Percentiles rank a stretch among this genome's conserved stretches.
Conservation (phyloP, 2,113 vertebrate species). For the Cryptomyrus ogoouensis region DNA sequence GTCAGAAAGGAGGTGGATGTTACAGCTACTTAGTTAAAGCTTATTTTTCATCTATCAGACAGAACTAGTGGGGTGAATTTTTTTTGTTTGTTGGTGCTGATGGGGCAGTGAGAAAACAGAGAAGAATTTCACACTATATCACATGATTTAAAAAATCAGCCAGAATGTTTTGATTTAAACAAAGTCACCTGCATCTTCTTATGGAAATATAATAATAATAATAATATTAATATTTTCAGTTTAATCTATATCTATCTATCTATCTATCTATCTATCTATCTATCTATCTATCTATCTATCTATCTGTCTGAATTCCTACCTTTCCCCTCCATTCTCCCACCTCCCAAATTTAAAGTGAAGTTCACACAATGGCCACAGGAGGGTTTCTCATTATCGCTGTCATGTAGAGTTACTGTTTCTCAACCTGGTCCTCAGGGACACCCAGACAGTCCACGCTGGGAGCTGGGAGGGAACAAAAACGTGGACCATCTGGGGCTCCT, state of each 20-base stretch:
- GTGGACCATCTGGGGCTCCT: not conserved
- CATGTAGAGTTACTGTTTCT: conserved; percentile 22
- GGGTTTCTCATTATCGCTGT: conserved; percentile 62
- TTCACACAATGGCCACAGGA: conserved; percentile 49
- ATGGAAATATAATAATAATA: not conserved
- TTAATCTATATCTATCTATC: not conserved
- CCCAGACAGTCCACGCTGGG: not conserved
- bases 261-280: not conserved
- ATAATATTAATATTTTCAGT: not conserved
- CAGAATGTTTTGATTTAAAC: not conserved
- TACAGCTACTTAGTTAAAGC: not conserved
- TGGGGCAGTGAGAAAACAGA: not conserved
- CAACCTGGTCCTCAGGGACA: not conserved
- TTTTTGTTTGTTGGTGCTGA: not conserved
- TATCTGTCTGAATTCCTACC: not conserved
- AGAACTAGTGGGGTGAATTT: not conserved
- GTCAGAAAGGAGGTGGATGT: not conserved
- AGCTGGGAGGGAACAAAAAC: not conserved
- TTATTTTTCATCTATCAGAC: not conserved
- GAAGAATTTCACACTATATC: not conserved
- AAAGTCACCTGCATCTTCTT: not conserved
- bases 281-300: not conserved
- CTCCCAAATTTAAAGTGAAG: not conserved
- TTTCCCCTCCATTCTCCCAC: not conserved
- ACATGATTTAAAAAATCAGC: not conserved